Conservation (phyloP, 2,888 invertebrate genomes). For the Epirrhoe tristata region DNA sequence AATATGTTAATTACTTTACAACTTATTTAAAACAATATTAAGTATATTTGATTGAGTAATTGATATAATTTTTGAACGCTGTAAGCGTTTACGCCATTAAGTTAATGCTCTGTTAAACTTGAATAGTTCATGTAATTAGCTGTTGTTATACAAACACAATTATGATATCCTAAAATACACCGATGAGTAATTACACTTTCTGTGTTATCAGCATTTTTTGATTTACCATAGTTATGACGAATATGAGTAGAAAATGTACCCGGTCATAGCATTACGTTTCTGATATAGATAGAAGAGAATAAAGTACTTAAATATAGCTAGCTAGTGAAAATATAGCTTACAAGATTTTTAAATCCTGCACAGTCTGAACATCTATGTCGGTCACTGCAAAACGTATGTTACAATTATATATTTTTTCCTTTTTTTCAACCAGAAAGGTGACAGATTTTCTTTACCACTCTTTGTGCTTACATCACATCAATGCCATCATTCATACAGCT, state of each 20-base stretch:
- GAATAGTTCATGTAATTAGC: slow-evolving; percentile 40
- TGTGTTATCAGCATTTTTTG: slow-evolving; percentile 65
- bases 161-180: slow-evolving; percentile 53
- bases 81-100: background rate
- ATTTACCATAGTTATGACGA: slow-evolving; percentile 53
- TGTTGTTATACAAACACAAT: slow-evolving; percentile 50
- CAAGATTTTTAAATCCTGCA: no score
- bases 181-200: slow-evolving; percentile 62
- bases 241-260: background rate
- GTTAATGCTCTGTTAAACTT: background rate
- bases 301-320: no score
- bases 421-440: no score
- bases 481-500: slow-evolving; percentile 39
- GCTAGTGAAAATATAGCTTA: no score
- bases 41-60: no score
- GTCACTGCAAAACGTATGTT: no score
- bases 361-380: no score
- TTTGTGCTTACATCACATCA: slow-evolving; percentile 15
- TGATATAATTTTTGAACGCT: no score
- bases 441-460: no score
- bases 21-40: no score
- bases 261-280: background rate
- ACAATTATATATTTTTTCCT: no score
- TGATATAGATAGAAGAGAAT: background rate
- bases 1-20: no score